Conservation (phyloP, 1,140 invertebrate species). For the Aphelinus atriplicis region DNA sequence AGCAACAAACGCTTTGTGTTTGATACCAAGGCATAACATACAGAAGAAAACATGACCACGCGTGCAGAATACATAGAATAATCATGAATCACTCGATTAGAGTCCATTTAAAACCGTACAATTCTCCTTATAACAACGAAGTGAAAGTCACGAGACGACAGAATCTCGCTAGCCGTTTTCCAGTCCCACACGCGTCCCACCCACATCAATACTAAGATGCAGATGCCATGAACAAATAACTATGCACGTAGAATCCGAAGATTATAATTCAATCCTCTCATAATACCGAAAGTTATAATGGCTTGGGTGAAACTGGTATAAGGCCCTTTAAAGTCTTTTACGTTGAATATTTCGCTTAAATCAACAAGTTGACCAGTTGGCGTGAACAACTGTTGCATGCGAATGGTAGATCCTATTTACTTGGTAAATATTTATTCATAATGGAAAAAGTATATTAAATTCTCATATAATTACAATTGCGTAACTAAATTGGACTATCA, state of each 20-base stretch:
- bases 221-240: neutral
- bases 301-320: too few relatives aligned
- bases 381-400: too few relatives aligned
- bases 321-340: too few relatives aligned
- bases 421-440: too few relatives aligned
- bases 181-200: neutral
- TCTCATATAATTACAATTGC: too few relatives aligned
- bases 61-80: slow-evolving; percentile 58
- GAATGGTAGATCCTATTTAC: too few relatives aligned
- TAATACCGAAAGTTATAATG: too few relatives aligned
- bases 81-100: slow-evolving; percentile 35
- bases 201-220: slow-evolving; percentile 5
- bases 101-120: slow-evolving; percentile 28
- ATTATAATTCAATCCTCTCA: neutral
- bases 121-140: slow-evolving; percentile 31
- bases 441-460: too few relatives aligned
- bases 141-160: slow-evolving; percentile 22
- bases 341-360: too few relatives aligned
- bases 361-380: too few relatives aligned
- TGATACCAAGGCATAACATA: slow-evolving; percentile 56
- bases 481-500: too few relatives aligned
- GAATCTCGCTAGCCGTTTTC: slow-evolving; percentile 1
- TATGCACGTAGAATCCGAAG: neutral
- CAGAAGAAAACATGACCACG: slow-evolving; percentile 60
- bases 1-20: slow-evolving; percentile 28